Evolutionary conservation across 2,797 vertebrate genomes (phyloP).

Genomic region (Tachyglossus aculeatus): DNA sequence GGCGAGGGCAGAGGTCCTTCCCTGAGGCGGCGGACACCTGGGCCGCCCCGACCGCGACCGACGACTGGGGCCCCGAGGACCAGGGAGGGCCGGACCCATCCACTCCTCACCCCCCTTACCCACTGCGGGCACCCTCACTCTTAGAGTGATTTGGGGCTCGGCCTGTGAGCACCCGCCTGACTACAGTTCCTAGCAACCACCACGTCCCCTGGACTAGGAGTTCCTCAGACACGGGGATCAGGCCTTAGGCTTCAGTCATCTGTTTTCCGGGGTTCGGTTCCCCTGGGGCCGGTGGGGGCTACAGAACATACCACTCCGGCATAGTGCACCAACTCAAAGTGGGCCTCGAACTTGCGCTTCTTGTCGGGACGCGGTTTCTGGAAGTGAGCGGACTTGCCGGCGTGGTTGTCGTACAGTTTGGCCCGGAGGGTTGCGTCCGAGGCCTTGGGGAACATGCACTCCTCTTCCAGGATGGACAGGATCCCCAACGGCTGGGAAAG

Average conservation of each 20-base stretch:
- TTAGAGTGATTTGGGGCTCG: background rate
- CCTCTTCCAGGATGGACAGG: slow-evolving; percentile 95
- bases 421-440: slow-evolving; percentile 89
- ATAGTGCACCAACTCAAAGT: slow-evolving; percentile 93
- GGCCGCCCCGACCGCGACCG: no score
- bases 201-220: no score
- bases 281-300: background rate
- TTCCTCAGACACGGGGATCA: no score
- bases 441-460: slow-evolving; percentile 97
- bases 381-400: slow-evolving; percentile 92
- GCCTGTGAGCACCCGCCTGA: no score
- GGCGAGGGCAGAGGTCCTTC: background rate
- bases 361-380: slow-evolving; percentile 91
- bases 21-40: no score
- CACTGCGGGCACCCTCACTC: no score
- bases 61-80: no score
- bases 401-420: slow-evolving; percentile 92
- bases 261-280: no score
- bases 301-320: slow-evolving; percentile 88
- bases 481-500: slow-evolving; percentile 87
- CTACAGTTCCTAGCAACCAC: no score
- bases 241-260: no score
- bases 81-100: no score
- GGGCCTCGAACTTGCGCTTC: slow-evolving; percentile 90
- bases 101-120: no score